Base-by-base conservation (phyloP, 2,888 invertebrate genomes). In the Anticlea derivata region DNA sequence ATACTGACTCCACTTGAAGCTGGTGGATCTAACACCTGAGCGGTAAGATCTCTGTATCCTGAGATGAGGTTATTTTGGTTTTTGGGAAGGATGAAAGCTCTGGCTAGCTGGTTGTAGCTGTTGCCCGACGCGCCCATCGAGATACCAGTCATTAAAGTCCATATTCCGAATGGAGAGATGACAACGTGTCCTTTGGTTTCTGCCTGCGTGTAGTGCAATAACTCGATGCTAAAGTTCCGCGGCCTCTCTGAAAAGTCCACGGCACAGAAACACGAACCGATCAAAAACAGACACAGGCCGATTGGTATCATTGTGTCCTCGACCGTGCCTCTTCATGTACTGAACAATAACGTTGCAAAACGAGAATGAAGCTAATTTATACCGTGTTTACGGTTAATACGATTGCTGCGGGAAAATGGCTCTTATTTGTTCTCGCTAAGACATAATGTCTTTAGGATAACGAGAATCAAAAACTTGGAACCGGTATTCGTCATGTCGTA, bases 121-220 rank as follows among this genome's bases (percentile, higher is more conserved):
- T 79, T 73, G 0, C 79, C 86, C 0, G 80, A 72, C 1, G 88
- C 83, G 10, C 90, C 90, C 13, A 88, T 58, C 0, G 89, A 79
- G 3, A 90, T 73, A 3, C 86, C 88, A 0, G 87, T 84, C 83
- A 91, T 78, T n/a, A 91, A 61, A 6, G 81, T 85, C 91, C 91
- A 91, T 62, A 91, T 84, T 57, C 91, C 91, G 44, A 88, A 87
- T 0, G 91, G 91, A 0, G 90, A 88, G 46, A 90, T 81, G 46
- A 89, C 89, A 0, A 88, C 82, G 61, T 90, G 89, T 0, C 86
- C 83, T 1, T 75, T 69, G 0, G 81, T 81, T 55, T 85, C 79
- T 8, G 67, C 55, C 11, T 83, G 85, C 1, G 89, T 87, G 29
- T 79, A 72, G 55, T 89, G 77, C n/a, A 90, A 58, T 0, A 90